These are phyloP conservation scores for Drosophila teissieri DNA, from an alignment of 1,140 invertebrate genomes.

Conservation along the genomic window DNA sequence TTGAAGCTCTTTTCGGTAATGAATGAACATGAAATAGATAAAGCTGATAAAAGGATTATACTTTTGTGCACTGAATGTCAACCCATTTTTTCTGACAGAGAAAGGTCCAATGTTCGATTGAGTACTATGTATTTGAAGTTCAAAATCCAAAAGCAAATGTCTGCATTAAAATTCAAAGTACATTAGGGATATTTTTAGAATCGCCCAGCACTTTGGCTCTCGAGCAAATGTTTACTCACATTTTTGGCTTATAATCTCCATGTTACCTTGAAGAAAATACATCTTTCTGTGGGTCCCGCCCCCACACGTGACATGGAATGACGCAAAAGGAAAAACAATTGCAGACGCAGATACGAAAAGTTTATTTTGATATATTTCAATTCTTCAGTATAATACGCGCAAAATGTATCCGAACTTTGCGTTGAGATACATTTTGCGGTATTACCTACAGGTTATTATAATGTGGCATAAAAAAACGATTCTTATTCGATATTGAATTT, in stretches of 20 bases:
- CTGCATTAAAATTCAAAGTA: slow-evolving; percentile 3
- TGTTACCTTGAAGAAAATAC: slow-evolving; percentile 46
- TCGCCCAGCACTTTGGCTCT: slow-evolving; percentile 22
- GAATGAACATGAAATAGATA: slow-evolving; percentile 3
- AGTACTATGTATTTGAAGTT: not conserved
- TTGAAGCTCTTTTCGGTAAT: not conserved
- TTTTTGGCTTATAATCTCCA: slow-evolving; percentile 54
- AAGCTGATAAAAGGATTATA: slow-evolving; percentile 6
- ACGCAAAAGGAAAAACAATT: slow-evolving; percentile 53
- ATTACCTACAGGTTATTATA: slow-evolving; percentile 22
- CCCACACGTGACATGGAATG: slow-evolving; percentile 60
- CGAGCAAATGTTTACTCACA: slow-evolving; percentile 38
- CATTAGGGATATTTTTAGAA: slow-evolving; percentile 46
- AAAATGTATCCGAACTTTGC: slow-evolving; percentile 39
- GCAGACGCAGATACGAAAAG: slow-evolving; percentile 31
- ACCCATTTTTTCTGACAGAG: not conserved
- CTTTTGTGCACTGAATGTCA: not conserved
- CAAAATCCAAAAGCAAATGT: slow-evolving; percentile 34
- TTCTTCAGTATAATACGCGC: slow-evolving; percentile 8
- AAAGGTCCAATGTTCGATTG: slow-evolving; percentile 16
- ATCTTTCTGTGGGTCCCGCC: slow-evolving; percentile 18
- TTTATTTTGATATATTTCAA: slow-evolving; percentile 24
- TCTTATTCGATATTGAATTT: slow-evolving; percentile 4
- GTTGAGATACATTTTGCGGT: slow-evolving; percentile 11
- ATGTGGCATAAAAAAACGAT: slow-evolving; percentile 9